Evolutionary conservation across 2,888 invertebrate genomes (phyloP).

Genomic region (Xestoiulus laeticollis): DNA sequence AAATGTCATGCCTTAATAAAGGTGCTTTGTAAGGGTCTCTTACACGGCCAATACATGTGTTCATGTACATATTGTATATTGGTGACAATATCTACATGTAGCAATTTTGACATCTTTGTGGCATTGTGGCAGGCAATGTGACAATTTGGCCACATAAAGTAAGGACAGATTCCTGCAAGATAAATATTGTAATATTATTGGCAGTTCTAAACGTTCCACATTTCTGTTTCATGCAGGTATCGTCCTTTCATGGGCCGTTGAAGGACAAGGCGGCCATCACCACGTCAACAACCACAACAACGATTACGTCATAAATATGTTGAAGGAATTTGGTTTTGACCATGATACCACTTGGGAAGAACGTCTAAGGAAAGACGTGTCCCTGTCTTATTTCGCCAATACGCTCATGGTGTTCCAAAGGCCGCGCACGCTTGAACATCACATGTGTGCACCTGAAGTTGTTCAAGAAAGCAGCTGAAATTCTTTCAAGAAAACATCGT

Average conservation of each 20-base stretch:
- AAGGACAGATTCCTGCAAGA: too few relatives aligned
- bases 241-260: slow-evolving; percentile 57
- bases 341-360: slow-evolving; percentile 9
- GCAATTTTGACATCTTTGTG: too few relatives aligned
- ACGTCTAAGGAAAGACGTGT: neutral
- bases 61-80: too few relatives aligned
- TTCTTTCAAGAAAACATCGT: too few relatives aligned
- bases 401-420: slow-evolving; percentile 52
- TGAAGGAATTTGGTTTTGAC: slow-evolving; percentile 43
- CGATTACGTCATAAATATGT: slow-evolving; percentile 52
- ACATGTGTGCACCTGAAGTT: slow-evolving; percentile 72
- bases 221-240: slow-evolving; percentile 45
- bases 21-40: neutral
- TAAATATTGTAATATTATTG: too few relatives aligned
- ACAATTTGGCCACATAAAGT: too few relatives aligned
- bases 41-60: too few relatives aligned
- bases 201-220: neutral
- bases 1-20: neutral
- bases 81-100: too few relatives aligned
- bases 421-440: neutral
- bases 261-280: slow-evolving; percentile 56
- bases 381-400: slow-evolving; percentile 44
- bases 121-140: too few relatives aligned
- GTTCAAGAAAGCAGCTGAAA: too few relatives aligned
- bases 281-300: slow-evolving; percentile 57